A percentile compares a stretch with the other conserved stretches of the same genome.
Evolutionary conservation across 2,888 invertebrate species (phyloP).

Genomic region (Vesta saturnalis): DNA sequence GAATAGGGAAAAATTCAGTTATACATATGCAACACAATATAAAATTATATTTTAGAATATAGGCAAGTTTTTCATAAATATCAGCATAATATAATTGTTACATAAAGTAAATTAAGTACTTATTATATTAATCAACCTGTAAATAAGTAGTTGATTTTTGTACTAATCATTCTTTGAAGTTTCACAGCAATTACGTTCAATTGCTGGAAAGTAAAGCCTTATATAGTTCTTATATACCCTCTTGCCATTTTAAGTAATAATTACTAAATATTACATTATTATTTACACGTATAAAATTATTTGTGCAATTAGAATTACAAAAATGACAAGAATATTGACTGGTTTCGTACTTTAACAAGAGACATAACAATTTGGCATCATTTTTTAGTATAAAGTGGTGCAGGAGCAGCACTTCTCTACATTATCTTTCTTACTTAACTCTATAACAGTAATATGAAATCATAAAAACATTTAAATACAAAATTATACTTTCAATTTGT

Average conservation of each 20-base stretch:
- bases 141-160: conserved; percentile 51
- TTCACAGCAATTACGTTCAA: conserved; percentile 37
- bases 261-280: conserved; percentile 40
- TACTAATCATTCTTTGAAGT: conserved; percentile 52
- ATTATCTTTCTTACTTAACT: background rate
- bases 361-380: conserved; percentile 19
- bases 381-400: conserved; percentile 6
- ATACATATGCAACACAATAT: conserved; percentile 22
- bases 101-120: conserved; percentile 20
- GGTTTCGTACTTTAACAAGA: conserved; percentile 40
- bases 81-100: conserved; percentile 24
- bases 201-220: conserved; percentile 45
- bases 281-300: conserved; percentile 41
- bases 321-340: conserved; percentile 47
- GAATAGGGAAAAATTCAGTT: background rate
- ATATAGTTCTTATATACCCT: conserved; percentile 48
- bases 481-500: background rate
- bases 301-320: conserved; percentile 43
- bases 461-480: background rate
- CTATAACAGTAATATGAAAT: background rate
- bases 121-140: conserved; percentile 31
- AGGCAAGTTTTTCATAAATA: conserved; percentile 36
- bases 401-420: too few species aligned
- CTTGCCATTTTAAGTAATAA: conserved; percentile 46
- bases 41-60: conserved; percentile 31